Evolutionary conservation across 1,140 invertebrate genomes (phyloP), one percentile per base, ranked within the genome.

Genomic region (Stegodyphus dumicola): DNA sequence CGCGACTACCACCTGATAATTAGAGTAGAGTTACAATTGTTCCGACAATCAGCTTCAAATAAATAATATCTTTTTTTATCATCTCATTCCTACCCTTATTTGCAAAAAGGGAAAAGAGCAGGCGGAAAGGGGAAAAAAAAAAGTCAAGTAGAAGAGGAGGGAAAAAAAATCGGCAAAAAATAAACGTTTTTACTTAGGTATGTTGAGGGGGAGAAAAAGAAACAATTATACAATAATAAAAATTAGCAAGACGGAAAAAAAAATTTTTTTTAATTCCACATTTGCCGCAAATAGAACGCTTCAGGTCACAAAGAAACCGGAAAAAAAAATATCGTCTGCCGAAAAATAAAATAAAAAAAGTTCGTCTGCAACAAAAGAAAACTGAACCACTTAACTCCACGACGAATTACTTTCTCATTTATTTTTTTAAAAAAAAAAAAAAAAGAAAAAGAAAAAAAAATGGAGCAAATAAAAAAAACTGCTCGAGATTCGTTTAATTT

Each of bases 371-470:
- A 77, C 76, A 86, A 86, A 86, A 77, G 76, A 86, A 86, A 78
- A 86, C 75, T 73, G 76, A 77, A 78, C 84, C 76, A 86, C 84
- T 86, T 86, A 86, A 85, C 84, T 78, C 75, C 76, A 78, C 75
- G 76, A 86, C 84, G 84, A 86, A 86, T 86, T 86, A 86, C 84
- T 86, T 86, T 86, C 84, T 86, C 84, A 86, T 86, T 86, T 86
- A 86, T 71, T 71, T 81, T n/a, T n/a, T n/a, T n/a, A n/a, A n/a
- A n/a, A n/a, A n/a, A 48, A 49, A 67, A 66, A 71, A 77, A 85
- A 77, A 76, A 84, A 76, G 69, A 69, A 81, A 74, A 83, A 13
- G 69, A 77, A n/a, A n/a, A 56, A 66, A 66, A 83, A 83, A 83
- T 17, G 7, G 52, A 64, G 78, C 5, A 76, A 56, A 67, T 10